A percentile compares a stretch with the other conserved stretches of the same genome.
Conservation (phyloP, 2,797 vertebrate species). For the Merluccius polli region DNA sequence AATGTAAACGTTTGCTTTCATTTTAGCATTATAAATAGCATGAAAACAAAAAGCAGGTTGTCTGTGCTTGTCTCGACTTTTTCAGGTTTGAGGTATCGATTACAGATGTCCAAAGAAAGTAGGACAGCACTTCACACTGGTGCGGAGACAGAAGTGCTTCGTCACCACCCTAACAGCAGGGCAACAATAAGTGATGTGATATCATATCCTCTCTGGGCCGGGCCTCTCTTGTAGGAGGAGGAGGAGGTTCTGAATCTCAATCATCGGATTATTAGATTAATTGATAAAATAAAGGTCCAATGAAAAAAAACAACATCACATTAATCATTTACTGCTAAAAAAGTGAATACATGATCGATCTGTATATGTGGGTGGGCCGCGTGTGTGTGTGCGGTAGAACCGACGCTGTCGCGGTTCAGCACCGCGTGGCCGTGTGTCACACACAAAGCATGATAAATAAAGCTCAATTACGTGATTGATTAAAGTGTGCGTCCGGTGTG, state of each 20-base stretch:
- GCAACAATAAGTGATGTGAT: too few relatives aligned
- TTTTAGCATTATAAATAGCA: slow-evolving; percentile 54
- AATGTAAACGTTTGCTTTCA: too few relatives aligned
- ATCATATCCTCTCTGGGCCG: neutral
- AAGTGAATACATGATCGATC: neutral
- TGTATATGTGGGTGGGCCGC: neutral
- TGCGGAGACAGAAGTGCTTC: neutral
- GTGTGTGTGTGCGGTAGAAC: too few relatives aligned
- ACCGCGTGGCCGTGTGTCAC: neutral
- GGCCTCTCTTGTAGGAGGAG: too few relatives aligned
- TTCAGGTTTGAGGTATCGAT: slow-evolving; percentile 45
- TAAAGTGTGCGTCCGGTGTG: slow-evolving; percentile 32
- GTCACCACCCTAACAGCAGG: neutral
- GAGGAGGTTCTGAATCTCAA: too few relatives aligned
- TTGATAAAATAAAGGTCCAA: neutral
- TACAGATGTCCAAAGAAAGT: slow-evolving; percentile 40
- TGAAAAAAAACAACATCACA: too few relatives aligned
- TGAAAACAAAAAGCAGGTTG: slow-evolving; percentile 47
- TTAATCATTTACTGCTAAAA: too few relatives aligned
- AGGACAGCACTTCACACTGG: neutral
- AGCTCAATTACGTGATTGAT: slow-evolving; percentile 44
- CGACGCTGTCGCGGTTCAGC: neutral
- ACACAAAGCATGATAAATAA: slow-evolving; percentile 34
- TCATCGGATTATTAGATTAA: neutral
- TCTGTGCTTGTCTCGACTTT: neutral